phyloP scores from a whole-genome alignment of 2,888 invertebrate genomes.

The Leucania comma region DNA sequence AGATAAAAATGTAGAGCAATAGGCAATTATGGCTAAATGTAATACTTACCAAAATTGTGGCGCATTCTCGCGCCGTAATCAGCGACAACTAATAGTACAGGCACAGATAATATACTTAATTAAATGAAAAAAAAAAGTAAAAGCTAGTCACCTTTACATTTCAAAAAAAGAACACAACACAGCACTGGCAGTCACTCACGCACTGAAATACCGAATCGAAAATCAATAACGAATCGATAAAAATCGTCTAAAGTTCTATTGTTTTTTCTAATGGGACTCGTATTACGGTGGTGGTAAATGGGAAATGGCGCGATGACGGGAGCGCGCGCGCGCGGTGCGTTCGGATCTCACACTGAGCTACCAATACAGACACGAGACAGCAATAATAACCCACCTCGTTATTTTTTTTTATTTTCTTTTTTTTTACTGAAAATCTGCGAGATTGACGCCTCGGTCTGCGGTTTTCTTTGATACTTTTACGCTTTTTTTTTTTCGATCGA shows the following conservation, averaged over 20 bases:
- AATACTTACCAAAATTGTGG: constrained; percentile 65
- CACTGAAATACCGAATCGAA: constrained; percentile 66
- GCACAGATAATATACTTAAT: constrained; percentile 55
- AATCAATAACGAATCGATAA: constrained; percentile 57
- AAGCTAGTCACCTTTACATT: constrained; percentile 67
- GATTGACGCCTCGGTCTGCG: constrained; percentile 78
- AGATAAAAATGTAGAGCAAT: constrained; percentile 49
- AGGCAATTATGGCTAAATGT: constrained; percentile 28
- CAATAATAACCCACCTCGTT: constrained; percentile 81
- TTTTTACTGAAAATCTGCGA: constrained; percentile 85
- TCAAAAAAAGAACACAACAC: constrained; percentile 68
- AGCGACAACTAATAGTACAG: constrained; percentile 58
- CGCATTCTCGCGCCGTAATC: constrained; percentile 59
- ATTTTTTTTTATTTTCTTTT: constrained; percentile 81
- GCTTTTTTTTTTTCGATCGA: constrained; percentile 66
- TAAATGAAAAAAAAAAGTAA: constrained; percentile 52
- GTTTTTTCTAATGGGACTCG: constrained; percentile 60
- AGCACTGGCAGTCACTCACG: constrained; percentile 64
- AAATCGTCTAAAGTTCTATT: constrained; percentile 48
- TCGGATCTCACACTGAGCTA: constrained; percentile 86
- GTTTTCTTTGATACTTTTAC: constrained; percentile 77
- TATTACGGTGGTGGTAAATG: constrained; percentile 68
- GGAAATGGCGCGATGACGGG: constrained; percentile 75
- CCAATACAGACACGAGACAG: constrained; percentile 77
- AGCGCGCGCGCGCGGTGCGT: constrained; percentile 85